These are phyloP conservation scores for Hippocampus comes DNA, from an alignment of 2,113 vertebrate species.

Conservation along the genomic window DNA sequence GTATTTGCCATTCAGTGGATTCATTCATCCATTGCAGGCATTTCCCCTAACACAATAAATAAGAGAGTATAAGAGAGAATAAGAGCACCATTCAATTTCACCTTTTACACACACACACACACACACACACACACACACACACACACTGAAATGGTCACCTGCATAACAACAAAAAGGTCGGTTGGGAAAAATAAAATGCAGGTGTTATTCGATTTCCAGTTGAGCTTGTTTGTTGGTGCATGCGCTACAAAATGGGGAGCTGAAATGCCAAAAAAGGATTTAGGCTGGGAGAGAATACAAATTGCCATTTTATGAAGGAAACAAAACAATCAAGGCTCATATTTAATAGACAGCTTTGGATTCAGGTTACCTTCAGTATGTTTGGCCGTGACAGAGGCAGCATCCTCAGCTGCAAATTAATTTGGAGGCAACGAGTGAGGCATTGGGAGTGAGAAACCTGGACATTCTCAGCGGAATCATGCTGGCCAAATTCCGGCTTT, in stretches of 20 bases:
- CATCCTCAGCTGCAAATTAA: not conserved
- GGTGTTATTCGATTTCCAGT: slow-evolving; percentile 36
- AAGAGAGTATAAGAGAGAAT: slow-evolving; percentile 8
- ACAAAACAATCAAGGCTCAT: slow-evolving; percentile 2
- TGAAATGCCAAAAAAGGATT: slow-evolving; percentile 4
- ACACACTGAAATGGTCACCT: slow-evolving; percentile 33
- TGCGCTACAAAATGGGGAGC: not conserved
- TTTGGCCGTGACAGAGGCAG: not conserved
- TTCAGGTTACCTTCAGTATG: not conserved
- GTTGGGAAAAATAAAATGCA: slow-evolving; percentile 15
- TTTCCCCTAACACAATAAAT: slow-evolving; percentile 48
- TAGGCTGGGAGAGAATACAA: not conserved
- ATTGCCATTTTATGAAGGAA: slow-evolving; percentile 3
- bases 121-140: slow-evolving; percentile 11
- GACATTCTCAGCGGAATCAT: not conserved
- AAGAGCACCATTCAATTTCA: slow-evolving; percentile 52
- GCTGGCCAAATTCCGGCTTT: not conserved
- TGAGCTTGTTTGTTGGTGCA: slow-evolving; percentile 14
- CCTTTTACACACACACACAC: slow-evolving; percentile 25
- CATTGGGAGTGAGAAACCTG: not conserved
- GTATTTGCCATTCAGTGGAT: slow-evolving; percentile 33
- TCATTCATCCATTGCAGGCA: slow-evolving; percentile 15
- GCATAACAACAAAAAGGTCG: slow-evolving; percentile 30
- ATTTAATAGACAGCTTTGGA: not conserved
- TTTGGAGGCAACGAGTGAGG: not conserved